Percentiles rank a stretch among this genome's conserved stretches.
These are phyloP conservation scores for Podarcis lilfordi DNA, from an alignment of 2,797 vertebrate species.

Conservation along the genomic window DNA sequence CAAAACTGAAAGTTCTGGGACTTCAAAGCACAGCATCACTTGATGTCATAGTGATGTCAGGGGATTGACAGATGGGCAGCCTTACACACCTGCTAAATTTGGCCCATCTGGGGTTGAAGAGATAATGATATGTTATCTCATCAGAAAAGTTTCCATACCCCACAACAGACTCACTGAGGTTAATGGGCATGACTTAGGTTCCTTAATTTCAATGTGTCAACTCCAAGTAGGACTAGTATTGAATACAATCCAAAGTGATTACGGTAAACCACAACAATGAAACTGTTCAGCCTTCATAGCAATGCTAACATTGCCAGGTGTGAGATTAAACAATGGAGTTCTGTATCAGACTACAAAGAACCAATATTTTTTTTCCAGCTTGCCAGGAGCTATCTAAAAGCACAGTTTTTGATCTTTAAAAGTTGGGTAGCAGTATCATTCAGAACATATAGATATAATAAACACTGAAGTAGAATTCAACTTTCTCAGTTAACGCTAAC, in stretches of 20 bases:
- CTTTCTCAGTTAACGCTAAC: not conserved
- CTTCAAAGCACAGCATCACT: no score
- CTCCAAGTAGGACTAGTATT: no score
- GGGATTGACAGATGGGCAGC: no score
- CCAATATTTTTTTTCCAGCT: not conserved
- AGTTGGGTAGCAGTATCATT: not conserved
- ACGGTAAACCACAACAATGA: not conserved
- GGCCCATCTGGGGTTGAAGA: no score
- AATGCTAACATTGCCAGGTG: not conserved
- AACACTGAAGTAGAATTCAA: not conserved
- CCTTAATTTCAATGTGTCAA: no score
- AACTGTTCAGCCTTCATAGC: not conserved
- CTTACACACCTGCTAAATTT: no score
- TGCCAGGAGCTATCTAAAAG: not conserved
- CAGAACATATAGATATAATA: not conserved
- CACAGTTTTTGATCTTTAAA: not conserved
- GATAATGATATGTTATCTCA: no score
- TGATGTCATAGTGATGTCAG: no score
- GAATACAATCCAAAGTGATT: not conserved
- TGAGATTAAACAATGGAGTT: conserved; percentile 8
- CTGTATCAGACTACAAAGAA: not conserved
- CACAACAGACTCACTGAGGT: no score
- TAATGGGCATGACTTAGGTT: no score
- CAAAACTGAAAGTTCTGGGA: no score
- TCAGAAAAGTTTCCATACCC: no score